Conservation (phyloP, 2,797 vertebrate species). For the Otolemur crassicaudatus region DNA sequence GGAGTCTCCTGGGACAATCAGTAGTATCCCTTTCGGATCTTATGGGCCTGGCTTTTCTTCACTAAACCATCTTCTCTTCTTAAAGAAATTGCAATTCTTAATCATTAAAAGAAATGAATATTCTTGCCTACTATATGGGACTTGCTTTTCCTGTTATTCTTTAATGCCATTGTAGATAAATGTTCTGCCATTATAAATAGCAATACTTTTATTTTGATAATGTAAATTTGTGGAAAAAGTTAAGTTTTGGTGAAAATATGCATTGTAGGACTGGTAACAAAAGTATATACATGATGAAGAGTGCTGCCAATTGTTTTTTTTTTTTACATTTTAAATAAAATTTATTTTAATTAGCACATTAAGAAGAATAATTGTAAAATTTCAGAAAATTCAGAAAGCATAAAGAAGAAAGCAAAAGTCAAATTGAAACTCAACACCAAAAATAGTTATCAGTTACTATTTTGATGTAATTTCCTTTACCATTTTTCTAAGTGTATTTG, state of each 20-base stretch:
- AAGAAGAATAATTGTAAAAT: conserved; percentile 12
- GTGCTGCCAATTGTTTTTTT: background rate
- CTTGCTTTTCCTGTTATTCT: conserved; percentile 16
- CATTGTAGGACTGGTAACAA: background rate
- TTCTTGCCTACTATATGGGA: background rate
- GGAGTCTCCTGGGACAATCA: background rate
- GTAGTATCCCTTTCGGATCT: background rate
- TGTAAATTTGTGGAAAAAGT: background rate
- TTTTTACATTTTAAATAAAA: background rate
- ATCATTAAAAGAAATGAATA: background rate
- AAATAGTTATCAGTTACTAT: conserved; percentile 11
- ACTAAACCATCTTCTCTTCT: background rate
- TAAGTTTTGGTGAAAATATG: conserved; percentile 26
- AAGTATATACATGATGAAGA: background rate
- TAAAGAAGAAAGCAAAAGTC: conserved; percentile 24
- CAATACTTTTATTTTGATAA: background rate
- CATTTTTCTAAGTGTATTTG: background rate
- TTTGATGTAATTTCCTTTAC: conserved; percentile 18
- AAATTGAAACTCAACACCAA: conserved; percentile 10
- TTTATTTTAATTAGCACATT: background rate
- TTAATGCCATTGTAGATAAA: background rate
- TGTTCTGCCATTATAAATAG: background rate
- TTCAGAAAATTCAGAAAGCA: background rate
- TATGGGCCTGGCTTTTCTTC: background rate
- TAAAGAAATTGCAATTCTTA: background rate